Evolutionary conservation across 2,113 vertebrate species (phyloP).

Genomic region (Barbus barbus): DNA sequence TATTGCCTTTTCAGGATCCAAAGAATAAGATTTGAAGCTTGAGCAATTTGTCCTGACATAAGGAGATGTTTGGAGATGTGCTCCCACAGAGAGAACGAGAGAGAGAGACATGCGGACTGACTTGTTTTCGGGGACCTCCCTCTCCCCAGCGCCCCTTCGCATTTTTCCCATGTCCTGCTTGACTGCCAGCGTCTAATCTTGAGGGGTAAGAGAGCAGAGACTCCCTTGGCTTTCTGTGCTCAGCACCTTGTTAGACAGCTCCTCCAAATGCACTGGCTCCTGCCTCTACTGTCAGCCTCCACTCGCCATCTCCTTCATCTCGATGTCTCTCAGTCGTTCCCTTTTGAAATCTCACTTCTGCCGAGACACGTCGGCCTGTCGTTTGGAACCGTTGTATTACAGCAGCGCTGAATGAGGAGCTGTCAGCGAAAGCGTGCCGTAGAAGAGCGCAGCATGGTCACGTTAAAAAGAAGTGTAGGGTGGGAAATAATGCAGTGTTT

Average conservation of each 20-base stretch:
- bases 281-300: conserved; percentile 38
- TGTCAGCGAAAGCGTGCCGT: neutral
- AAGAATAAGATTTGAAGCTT: conserved; percentile 74
- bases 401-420: neutral
- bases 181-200: conserved; percentile 84
- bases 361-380: conserved; percentile 6
- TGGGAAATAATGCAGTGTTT: neutral
- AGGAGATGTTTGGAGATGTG: conserved; percentile 73
- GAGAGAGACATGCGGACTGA: conserved; percentile 68
- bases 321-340: conserved; percentile 33
- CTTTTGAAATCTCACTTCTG: conserved; percentile 35
- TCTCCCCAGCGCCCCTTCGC: conserved; percentile 69
- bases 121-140: conserved; percentile 74
- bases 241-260: conserved; percentile 83
- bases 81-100: conserved; percentile 33
- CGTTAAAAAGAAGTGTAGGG: conserved; percentile 3
- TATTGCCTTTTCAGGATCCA: conserved; percentile 62
- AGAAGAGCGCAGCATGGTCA: neutral
- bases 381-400: conserved; percentile 20
- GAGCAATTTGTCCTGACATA: conserved; percentile 80
- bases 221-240: conserved; percentile 79
- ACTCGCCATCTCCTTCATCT: conserved; percentile 32
- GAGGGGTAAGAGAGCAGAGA: conserved; percentile 70
- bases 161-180: conserved; percentile 70
- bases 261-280: conserved; percentile 48